These are phyloP conservation scores for Pholis gunnellus DNA, from an alignment of 2,113 vertebrate genomes.

Conservation along the genomic window DNA sequence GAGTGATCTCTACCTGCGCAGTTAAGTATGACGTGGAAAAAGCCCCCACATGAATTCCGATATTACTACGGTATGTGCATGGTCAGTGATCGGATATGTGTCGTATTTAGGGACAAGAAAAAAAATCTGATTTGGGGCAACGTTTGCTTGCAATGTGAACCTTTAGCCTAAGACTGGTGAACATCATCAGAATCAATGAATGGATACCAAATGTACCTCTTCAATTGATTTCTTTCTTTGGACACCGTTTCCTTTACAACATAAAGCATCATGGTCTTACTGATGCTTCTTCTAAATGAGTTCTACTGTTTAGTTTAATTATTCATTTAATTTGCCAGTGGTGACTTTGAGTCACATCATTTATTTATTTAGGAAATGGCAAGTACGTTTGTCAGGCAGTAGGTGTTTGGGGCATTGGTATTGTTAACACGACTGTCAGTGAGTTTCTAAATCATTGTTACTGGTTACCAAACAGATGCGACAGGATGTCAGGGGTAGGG, in stretches of 20 bases:
- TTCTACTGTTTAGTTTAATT: not conserved
- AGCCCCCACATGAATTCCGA: no score
- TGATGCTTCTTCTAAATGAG: not conserved
- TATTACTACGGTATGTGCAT: no score
- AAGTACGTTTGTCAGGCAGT: not conserved
- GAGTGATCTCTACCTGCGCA: no score
- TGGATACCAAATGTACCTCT: not conserved
- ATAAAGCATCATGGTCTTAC: not conserved
- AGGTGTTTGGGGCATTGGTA: not conserved
- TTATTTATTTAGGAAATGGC: not conserved
- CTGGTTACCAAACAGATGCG: not conserved
- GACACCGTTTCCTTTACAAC: not conserved
- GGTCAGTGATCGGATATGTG: not conserved
- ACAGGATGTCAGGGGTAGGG: not conserved
- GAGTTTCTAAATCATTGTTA: constrained; percentile 8
- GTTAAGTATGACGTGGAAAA: no score
- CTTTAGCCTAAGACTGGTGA: not conserved
- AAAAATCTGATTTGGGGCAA: not conserved
- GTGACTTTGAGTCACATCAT: not conserved
- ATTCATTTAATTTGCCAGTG: no score
- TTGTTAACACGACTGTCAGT: not conserved
- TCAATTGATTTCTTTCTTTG: not conserved
- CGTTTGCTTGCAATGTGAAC: not conserved
- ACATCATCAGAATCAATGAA: not conserved
- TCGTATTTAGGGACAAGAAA: not conserved